These are phyloP conservation scores for Stictonetta naevosa DNA, from an alignment of 2,113 vertebrate genomes.

Conservation along the genomic window DNA sequence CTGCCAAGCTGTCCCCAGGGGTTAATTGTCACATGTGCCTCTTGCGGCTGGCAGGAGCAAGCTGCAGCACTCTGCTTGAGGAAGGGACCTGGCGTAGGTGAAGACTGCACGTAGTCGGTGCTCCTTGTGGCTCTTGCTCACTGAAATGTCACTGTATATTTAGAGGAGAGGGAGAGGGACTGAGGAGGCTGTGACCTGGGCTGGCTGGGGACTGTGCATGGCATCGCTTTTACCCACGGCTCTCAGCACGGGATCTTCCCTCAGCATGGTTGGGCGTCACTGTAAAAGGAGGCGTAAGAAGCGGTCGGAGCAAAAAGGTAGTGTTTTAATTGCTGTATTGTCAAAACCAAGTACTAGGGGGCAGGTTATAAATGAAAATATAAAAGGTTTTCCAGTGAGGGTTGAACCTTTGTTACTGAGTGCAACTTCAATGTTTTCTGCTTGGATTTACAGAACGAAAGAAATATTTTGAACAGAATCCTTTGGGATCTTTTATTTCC, in stretches of 20 bases:
- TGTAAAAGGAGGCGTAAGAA: conserved; percentile 84
- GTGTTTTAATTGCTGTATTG: neutral
- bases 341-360: rapidly evolving
- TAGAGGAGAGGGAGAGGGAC: neutral
- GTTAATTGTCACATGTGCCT: conserved; percentile 26
- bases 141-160: neutral
- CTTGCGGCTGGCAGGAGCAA: neutral
- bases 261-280: conserved; percentile 66
- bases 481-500: neutral
- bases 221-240: conserved; percentile 60
- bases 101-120: neutral
- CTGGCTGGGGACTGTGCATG: conserved; percentile 47
- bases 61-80: neutral
- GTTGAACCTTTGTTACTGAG: neutral
- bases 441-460: neutral
- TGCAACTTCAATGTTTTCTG: neutral
- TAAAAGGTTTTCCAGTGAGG: neutral
- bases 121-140: neutral
- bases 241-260: conserved; percentile 69
- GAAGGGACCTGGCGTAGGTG: neutral
- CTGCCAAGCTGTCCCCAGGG: neutral
- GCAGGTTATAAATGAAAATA: rapidly evolving
- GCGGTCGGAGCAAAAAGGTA: conserved; percentile 85
- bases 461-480: neutral
- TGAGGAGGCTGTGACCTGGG: neutral